Percentiles rank a stretch among this genome's conserved stretches.
These are phyloP conservation scores for Bruchidius siliquastri DNA, from an alignment of 2,888 invertebrate genomes.

Conservation along the genomic window DNA sequence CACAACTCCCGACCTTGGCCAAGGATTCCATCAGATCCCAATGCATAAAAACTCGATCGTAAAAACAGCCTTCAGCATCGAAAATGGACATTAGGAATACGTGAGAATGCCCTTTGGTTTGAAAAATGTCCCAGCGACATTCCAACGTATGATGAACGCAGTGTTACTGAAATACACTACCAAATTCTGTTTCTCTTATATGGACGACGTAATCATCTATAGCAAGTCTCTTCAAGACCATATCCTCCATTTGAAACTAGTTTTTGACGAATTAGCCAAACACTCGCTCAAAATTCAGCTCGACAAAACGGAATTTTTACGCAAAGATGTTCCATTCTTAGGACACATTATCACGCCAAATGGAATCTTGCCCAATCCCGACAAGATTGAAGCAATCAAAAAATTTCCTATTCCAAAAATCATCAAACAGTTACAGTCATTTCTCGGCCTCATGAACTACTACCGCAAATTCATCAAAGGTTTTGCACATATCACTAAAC, in stretches of 20 bases:
- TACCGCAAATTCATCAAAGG: conserved; percentile 34
- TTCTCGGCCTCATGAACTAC: conserved; percentile 33
- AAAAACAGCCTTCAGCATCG: conserved; percentile 15
- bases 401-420: conserved; percentile 32
- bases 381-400: conserved; percentile 19
- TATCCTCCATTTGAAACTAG: neutral
- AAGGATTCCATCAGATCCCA: conserved; percentile 37
- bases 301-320: conserved; percentile 38
- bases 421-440: conserved; percentile 33
- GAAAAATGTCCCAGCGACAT: conserved; percentile 24
- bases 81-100: conserved; percentile 5
- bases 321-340: conserved; percentile 37
- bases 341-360: too few species aligned
- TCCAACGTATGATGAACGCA: conserved; percentile 14
- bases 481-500: conserved; percentile 32
- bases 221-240: conserved; percentile 1
- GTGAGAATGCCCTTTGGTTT: conserved; percentile 15
- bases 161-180: conserved; percentile 7
- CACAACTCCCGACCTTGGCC: conserved; percentile 35
- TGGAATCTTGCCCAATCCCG: too few species aligned
- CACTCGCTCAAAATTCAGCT: conserved; percentile 11
- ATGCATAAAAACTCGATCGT: conserved; percentile 12
- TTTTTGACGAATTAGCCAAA: neutral
- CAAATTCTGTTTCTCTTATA: conserved; percentile 23
- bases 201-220: conserved; percentile 31